phyloP scores from a whole-genome alignment of 2,113 vertebrate genomes.

The Tragelaphus buxtoni region DNA sequence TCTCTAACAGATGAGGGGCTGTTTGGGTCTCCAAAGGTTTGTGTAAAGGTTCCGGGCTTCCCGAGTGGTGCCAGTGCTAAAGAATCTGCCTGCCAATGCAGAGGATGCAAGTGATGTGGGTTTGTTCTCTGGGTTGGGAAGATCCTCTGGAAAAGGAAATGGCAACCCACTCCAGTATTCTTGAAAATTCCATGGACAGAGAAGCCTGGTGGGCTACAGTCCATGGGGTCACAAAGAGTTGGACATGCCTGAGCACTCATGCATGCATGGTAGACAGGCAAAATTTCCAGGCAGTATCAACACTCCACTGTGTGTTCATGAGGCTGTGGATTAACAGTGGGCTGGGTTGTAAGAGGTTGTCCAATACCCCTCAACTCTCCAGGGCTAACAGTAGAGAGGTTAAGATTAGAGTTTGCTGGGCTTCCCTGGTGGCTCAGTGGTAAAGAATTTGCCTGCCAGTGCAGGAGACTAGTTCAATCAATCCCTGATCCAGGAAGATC shows the following conservation, averaged over 20 bases:
- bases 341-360: not conserved
- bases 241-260: not conserved
- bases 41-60: not conserved
- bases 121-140: not conserved
- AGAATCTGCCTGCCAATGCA: not conserved
- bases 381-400: no score
- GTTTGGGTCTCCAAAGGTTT: not conserved
- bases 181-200: not conserved
- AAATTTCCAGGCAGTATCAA: not conserved
- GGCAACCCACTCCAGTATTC: not conserved
- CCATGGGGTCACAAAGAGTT: not conserved
- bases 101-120: not conserved
- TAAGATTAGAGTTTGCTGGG: not conserved
- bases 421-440: not conserved
- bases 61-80: not conserved
- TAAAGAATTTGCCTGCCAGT: not conserved
- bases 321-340: accelerated
- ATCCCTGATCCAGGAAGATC: not conserved
- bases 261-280: not conserved
- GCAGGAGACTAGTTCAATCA: not conserved
- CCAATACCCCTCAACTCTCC: not conserved
- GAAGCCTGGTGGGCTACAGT: not conserved
- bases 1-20: not conserved
- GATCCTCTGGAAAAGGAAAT: not conserved
- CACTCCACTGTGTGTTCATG: accelerated